Percentiles rank a stretch among this genome's conserved stretches.
These are phyloP conservation scores for Myanophis thanlyinensis DNA, from an alignment of 2,113 vertebrate species.

Conservation along the genomic window DNA sequence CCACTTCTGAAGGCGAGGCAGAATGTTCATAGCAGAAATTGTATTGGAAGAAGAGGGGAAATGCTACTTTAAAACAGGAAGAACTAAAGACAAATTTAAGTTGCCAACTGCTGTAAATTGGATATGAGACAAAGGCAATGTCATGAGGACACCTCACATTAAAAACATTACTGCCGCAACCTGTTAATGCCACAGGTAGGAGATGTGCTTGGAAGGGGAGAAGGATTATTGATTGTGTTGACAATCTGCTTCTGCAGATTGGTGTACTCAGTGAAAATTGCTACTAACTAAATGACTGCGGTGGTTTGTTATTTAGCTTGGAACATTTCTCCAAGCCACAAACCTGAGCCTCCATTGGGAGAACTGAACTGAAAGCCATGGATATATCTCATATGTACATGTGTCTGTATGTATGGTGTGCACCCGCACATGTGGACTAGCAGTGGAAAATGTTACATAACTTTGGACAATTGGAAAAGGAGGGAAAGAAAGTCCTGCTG, in stretches of 20 bases:
- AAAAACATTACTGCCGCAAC: not conserved
- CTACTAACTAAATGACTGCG: not conserved
- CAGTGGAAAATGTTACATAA: not conserved
- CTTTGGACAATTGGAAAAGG: not conserved
- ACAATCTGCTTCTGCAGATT: not conserved
- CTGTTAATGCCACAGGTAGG: not conserved
- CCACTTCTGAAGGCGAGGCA: not conserved
- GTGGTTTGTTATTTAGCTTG: not conserved
- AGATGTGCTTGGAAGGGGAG: not conserved
- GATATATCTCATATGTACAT: not conserved
- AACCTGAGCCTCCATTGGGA: not conserved
- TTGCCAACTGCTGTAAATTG: not conserved
- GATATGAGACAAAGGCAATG: not conserved
- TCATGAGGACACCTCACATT: not conserved
- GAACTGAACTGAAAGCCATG: not conserved
- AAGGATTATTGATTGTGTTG: not conserved
- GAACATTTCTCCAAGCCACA: conserved; percentile 14
- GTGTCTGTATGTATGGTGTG: too few species aligned
- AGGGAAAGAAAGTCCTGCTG: not conserved
- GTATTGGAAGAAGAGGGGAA: not conserved
- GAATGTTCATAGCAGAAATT: not conserved
- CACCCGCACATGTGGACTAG: rapidly evolving
- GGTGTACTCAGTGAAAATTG: not conserved
- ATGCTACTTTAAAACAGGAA: not conserved
- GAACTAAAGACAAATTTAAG: not conserved